Evolutionary conservation across 1,140 invertebrate species (phyloP).

Genomic region (Macrosteles quadrilineatus): DNA sequence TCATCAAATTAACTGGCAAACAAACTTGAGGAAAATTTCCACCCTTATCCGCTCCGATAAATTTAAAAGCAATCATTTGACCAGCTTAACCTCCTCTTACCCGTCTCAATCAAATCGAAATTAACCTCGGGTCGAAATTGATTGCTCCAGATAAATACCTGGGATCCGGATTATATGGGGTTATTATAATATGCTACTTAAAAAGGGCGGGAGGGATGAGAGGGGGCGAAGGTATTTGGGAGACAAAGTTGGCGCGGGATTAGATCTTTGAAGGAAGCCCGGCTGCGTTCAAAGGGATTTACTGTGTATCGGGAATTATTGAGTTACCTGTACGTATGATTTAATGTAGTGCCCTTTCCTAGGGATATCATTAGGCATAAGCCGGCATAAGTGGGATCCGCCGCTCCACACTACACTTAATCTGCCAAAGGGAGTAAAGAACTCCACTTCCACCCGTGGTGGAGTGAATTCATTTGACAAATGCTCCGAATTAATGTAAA

Average conservation of each 20-base stretch:
- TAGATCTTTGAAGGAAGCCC: slow-evolving; percentile 28
- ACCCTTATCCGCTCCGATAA: no score
- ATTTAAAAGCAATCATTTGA: no score
- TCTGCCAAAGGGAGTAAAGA: slow-evolving; percentile 15
- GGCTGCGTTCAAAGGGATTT: slow-evolving; percentile 34
- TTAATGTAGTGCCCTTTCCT: slow-evolving; percentile 33
- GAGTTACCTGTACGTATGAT: slow-evolving; percentile 33
- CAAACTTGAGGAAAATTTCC: no score
- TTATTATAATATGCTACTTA: slow-evolving; percentile 19
- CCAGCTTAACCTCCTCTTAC: no score
- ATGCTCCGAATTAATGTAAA: slow-evolving; percentile 13
- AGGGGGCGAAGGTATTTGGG: neutral
- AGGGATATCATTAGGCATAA: slow-evolving; percentile 35
- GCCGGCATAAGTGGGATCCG: slow-evolving; percentile 26
- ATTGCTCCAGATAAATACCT: slow-evolving; percentile 22
- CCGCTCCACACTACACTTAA: neutral
- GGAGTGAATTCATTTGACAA: neutral
- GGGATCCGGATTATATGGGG: slow-evolving; percentile 8
- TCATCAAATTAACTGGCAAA: no score
- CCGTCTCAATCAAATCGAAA: slow-evolving; percentile 6
- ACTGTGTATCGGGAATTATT: slow-evolving; percentile 35
- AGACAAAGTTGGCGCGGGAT: slow-evolving; percentile 16
- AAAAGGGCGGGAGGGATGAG: slow-evolving; percentile 2
- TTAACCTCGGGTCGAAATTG: slow-evolving; percentile 1
- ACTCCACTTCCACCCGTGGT: neutral